A percentile compares a stretch with the other conserved stretches of the same genome.
Conservation (phyloP, 2,888 invertebrate species). For the Muscina levida region DNA sequence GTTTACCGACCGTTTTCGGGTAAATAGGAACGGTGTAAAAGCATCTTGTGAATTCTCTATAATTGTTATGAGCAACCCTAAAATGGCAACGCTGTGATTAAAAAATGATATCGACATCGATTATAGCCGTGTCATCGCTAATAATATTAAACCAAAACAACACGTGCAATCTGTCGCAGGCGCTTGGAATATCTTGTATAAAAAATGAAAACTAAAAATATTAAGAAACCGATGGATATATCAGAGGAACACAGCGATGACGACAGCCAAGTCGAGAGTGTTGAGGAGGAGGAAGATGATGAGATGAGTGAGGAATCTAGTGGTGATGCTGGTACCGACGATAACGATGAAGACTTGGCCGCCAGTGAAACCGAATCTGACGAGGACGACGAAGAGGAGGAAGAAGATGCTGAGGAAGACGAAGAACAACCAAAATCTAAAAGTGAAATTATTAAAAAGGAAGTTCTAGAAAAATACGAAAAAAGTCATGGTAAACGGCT, state of each 20-base stretch:
- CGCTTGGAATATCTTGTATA: neutral
- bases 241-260: neutral
- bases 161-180: neutral
- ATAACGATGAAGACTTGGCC: constrained; percentile 57
- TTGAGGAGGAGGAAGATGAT: neutral
- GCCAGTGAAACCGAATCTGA: constrained; percentile 75
- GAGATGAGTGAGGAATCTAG: neutral
- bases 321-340: constrained; percentile 22
- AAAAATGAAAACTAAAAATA: constrained; percentile 4
- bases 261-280: neutral
- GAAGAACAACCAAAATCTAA: constrained; percentile 52
- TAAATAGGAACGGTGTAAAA: too few species aligned
- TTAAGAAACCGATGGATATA: neutral
- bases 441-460: constrained; percentile 67
- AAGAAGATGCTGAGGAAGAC: constrained; percentile 40
- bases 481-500: constrained; percentile 74
- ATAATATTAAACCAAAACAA: neutral
- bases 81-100: too few species aligned
- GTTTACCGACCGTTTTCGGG: too few species aligned
- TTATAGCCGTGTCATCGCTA: too few species aligned
- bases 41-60: too few species aligned
- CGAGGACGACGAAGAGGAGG: constrained; percentile 59
- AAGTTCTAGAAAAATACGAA: constrained; percentile 70
- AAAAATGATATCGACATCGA: too few species aligned
- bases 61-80: too few species aligned